Evolutionary conservation across 2,113 vertebrate species (phyloP), one percentile per base, ranked within the genome.

Genomic region (Saccopteryx bilineata): DNA sequence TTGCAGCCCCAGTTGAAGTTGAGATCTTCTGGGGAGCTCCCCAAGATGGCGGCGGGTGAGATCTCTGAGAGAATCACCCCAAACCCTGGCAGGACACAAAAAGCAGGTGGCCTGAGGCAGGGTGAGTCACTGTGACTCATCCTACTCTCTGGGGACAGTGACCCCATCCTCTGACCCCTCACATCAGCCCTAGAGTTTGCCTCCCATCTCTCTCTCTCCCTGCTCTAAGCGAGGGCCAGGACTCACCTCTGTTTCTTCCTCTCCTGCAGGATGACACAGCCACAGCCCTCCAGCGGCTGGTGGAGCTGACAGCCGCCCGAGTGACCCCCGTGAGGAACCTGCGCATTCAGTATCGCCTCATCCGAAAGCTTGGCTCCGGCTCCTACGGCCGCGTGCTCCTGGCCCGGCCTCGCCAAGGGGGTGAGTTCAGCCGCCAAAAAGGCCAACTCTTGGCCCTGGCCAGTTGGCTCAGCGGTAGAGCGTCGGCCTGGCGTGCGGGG

Each of bases 361-460:
- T 99, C 92, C 99, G 98, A 91, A 98, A 99, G 81, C 98, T 99
- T 50, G 99, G 99, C 79, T 98, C 99, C 0, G 99, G 99, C 52
- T 99, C 99, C 18, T 99, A 99, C 0, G 99, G 99, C 71, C 98
- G 99, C 0, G 99, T 99, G 96, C 98, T 99, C 97, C 97, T 99
- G 24, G 99, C 99, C 0, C 98, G 99, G 63, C 99, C 99, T 97
- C 99, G 95, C 86, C 98, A 98, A 81, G 98, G 98, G 98, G 99
- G 99, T 99, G 89, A 94, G 98, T 96, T 23, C 10, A 4, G 33
- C 79, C 12, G 81, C 97, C 18, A 0, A 4, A 39, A 39, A 39
- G 46, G 48, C 33, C 9, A 23, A 7, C 12, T 18, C 56, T 54
- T 58, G 12, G 18, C 9, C n/a, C n/a, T n/a, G n/a, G n/a, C n/a